Evolutionary conservation across 2,797 vertebrate genomes (phyloP).

Genomic region (Enteromius unitaeniatus): DNA sequence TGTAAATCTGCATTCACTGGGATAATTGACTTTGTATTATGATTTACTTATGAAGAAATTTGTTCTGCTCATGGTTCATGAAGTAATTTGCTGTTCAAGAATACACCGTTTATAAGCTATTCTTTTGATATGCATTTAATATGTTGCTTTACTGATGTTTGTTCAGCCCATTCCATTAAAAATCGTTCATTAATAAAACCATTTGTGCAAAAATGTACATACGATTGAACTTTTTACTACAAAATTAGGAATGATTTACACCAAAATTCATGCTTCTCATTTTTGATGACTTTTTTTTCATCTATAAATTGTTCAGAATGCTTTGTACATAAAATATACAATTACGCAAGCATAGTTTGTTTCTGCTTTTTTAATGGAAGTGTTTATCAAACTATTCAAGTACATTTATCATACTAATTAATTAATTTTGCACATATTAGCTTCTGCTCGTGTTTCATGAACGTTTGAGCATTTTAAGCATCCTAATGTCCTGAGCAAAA

Average conservation of each 20-base stretch:
- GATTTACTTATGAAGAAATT: background rate
- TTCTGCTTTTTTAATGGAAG: background rate
- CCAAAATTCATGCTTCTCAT: background rate
- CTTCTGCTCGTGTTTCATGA: background rate
- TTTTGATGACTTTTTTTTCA: background rate
- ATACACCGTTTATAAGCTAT: background rate
- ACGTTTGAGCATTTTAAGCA: background rate
- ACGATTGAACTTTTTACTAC: background rate
- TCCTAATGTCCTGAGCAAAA: constrained; percentile 3
- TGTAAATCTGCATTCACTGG: background rate
- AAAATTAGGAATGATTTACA: background rate
- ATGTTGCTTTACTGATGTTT: background rate
- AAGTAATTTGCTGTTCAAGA: background rate
- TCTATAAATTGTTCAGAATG: background rate
- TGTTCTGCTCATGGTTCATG: background rate
- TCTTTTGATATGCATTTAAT: background rate
- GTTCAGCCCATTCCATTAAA: background rate
- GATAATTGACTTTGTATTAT: background rate
- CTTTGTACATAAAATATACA: background rate
- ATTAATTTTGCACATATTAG: background rate
- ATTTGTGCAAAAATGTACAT: background rate
- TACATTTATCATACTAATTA: background rate
- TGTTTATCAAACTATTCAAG: background rate
- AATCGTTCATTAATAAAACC: background rate
- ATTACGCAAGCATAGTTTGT: background rate